These are phyloP conservation scores for Aselliscus stoliczkanus DNA, from an alignment of 2,797 vertebrate genomes.

Conservation along the genomic window DNA sequence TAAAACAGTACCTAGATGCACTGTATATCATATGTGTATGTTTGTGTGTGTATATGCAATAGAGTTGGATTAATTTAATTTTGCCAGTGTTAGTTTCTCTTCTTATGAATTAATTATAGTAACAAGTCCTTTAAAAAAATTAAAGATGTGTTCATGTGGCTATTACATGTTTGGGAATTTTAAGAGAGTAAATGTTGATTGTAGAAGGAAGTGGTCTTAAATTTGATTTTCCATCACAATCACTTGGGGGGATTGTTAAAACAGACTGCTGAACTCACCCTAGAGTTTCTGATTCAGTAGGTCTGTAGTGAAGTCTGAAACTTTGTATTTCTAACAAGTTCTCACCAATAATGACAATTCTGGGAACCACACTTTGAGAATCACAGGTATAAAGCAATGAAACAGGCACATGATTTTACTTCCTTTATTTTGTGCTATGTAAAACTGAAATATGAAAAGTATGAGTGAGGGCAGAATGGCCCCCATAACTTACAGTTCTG, in stretches of 20 bases:
- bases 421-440: slow-evolving; percentile 6
- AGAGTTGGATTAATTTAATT: not conserved
- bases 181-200: not conserved
- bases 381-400: not conserved
- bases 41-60: not conserved
- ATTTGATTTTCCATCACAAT: not conserved
- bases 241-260: not conserved
- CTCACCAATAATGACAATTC: not conserved
- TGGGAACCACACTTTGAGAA: not conserved
- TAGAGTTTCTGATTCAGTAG: not conserved
- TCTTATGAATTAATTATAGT: not conserved
- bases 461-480: not conserved
- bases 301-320: not conserved
- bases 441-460: slow-evolving; percentile 17
- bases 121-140: not conserved
- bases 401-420: not conserved
- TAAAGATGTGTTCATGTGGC: not conserved
- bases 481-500: not conserved
- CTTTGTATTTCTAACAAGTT: not conserved
- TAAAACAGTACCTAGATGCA: not conserved
- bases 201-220: not conserved
- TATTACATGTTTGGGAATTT: not conserved
- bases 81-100: not conserved
- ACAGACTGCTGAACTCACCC: not conserved
- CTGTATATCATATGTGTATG: not conserved